A percentile compares a stretch with the other conserved stretches of the same genome.
phyloP scores from a whole-genome alignment of 2,797 vertebrate genomes.

The Sebastes wilsoni region DNA sequence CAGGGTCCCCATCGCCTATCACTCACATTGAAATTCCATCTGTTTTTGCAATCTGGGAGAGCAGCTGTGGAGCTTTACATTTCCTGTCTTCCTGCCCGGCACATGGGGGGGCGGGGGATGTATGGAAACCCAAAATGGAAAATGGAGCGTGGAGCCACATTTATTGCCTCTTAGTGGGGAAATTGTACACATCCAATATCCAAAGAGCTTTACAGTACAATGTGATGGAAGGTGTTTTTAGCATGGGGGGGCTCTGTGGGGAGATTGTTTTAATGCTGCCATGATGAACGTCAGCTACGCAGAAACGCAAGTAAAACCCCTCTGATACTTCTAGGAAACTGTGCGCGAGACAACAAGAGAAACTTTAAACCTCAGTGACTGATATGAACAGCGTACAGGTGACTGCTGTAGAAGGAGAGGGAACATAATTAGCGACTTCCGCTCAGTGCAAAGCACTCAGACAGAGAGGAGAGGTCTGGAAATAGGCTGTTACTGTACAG shows the following conservation, averaged over 20 bases:
- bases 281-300: not conserved
- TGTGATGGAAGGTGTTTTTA: not conserved
- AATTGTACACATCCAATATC: not conserved
- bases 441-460: constrained; percentile 49
- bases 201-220: not conserved
- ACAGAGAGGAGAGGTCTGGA: constrained; percentile 46
- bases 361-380: not conserved
- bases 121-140: constrained; percentile 31
- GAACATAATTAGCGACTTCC: constrained; percentile 57
- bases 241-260: not conserved
- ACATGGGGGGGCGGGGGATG: not conserved
- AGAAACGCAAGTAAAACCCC: not conserved
- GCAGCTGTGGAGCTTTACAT: constrained; percentile 51
- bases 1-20: constrained; percentile 41
- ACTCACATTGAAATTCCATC: constrained; percentile 70
- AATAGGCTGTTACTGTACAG: constrained; percentile 46
- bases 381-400: constrained; percentile 11
- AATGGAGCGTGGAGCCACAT: constrained; percentile 10
- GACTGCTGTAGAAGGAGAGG: constrained; percentile 1
- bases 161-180: constrained; percentile 27
- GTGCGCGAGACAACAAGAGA: not conserved
- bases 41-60: constrained; percentile 62
- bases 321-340: not conserved
- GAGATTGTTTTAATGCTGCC: not conserved
- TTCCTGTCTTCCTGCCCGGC: constrained; percentile 15